Evolutionary conservation across 2,113 vertebrate genomes (phyloP).

Genomic region (Chauna torquata): DNA sequence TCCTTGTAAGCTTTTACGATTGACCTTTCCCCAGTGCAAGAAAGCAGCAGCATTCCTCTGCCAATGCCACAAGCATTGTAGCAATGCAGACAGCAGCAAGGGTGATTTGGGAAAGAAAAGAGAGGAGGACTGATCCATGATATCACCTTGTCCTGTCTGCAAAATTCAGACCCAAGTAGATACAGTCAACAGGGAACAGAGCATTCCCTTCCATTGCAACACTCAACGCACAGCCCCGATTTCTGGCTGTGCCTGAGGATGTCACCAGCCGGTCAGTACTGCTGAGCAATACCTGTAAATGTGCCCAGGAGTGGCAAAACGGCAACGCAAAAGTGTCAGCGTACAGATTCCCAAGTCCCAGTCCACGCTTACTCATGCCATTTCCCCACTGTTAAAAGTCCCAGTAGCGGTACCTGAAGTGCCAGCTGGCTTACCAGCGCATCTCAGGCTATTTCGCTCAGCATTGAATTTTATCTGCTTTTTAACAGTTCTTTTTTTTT

Average conservation of each 20-base stretch:
- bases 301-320: background rate
- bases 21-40: background rate
- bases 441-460: background rate
- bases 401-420: background rate
- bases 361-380: background rate
- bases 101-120: background rate
- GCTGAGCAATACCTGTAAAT: background rate
- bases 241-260: background rate
- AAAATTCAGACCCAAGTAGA: background rate
- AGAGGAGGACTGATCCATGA: background rate
- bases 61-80: background rate
- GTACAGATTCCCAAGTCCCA: background rate
- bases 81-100: background rate
- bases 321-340: background rate
- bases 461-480: background rate
- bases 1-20: background rate
- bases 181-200: background rate
- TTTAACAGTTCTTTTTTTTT: background rate
- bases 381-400: background rate
- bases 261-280: rapidly evolving
- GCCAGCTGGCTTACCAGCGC: background rate
- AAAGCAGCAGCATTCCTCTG: background rate
- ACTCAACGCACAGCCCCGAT: background rate
- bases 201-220: background rate
- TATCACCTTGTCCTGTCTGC: background rate